Evolutionary conservation across 2,113 vertebrate species (phyloP), one percentile per base, ranked within the genome.

Genomic region (Cebus imitator): DNA sequence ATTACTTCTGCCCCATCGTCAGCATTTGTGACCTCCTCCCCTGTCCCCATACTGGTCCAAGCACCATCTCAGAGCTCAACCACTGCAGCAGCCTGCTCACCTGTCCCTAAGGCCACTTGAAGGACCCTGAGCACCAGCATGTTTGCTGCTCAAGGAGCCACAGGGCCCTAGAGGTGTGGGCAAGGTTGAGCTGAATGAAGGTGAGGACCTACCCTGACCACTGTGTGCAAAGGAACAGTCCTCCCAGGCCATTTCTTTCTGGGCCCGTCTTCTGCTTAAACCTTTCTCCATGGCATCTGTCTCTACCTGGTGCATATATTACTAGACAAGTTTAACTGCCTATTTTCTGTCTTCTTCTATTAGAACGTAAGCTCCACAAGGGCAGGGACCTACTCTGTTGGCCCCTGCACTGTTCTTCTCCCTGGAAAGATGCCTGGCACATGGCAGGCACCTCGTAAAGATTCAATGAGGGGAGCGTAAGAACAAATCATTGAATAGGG

Each of bases 131-230:
- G 12, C 12, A 3, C 18, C 10, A 13, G 18, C 2, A 1, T 45
- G 23, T 40, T 58, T 17, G 2, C 70, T 2, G 6, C 30, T 8
- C 48, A 2, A 25, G 35, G 8, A 17, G 20, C n/a, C 0, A 1
- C n/a, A 1, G 37, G 76, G 12, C 1, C 16, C n/a, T 37, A 5
- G 9, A 2, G 23, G 10, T 13, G 9, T 58, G 52, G 80, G 45
- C 13, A 8, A 82, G 45, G 66, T 52, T 16, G 45, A 20, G 37
- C 1, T 0, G 1, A 1, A 37, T 57, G 27, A 75, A 57, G 30
- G 5, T 20, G n/a, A 45, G 27, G 25, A 10, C 43, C 30, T 23
- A 25, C 70, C 20, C 37, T 2, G 20, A 30, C 1, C 4, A 30
- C 58, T 35, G 43, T 8, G 7, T 21, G 5, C 8, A 25, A 89